Percentiles rank a stretch among this genome's conserved stretches.
Conservation (phyloP, 2,113 vertebrate genomes). For the Pseudonaja textilis region DNA sequence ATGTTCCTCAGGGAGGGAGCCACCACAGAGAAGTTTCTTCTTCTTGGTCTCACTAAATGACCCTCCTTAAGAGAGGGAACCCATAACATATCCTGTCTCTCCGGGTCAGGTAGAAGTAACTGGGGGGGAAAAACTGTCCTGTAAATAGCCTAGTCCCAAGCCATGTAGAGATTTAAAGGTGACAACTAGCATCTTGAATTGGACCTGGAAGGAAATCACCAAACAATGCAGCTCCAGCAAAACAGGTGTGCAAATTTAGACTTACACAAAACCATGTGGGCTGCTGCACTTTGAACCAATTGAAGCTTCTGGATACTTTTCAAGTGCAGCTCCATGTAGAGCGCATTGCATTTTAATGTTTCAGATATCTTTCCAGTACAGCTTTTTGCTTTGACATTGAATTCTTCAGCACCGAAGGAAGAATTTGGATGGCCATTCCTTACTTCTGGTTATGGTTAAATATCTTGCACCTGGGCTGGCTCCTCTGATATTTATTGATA, state of each 20-base stretch:
- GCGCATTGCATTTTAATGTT: background rate
- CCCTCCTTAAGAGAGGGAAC: too few species aligned
- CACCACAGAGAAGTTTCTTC: background rate
- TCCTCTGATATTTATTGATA: background rate
- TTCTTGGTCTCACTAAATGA: background rate
- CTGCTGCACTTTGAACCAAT: background rate
- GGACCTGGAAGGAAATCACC: background rate
- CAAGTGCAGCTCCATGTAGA: background rate
- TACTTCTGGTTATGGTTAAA: background rate
- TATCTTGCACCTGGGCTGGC: background rate
- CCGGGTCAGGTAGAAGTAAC: background rate
- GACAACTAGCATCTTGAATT: background rate
- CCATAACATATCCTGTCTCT: background rate
- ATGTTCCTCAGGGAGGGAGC: background rate
- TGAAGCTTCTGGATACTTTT: background rate
- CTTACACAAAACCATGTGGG: background rate
- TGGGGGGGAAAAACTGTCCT: background rate
- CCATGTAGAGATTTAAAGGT: background rate
- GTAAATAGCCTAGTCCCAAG: background rate
- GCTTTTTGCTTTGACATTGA: background rate
- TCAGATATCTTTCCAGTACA: background rate
- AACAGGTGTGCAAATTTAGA: background rate
- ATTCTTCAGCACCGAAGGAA: background rate
- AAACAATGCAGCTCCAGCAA: background rate
- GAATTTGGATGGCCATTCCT: background rate